Conservation (phyloP, 1,140 invertebrate species). For the Neodiprion virginianus region DNA sequence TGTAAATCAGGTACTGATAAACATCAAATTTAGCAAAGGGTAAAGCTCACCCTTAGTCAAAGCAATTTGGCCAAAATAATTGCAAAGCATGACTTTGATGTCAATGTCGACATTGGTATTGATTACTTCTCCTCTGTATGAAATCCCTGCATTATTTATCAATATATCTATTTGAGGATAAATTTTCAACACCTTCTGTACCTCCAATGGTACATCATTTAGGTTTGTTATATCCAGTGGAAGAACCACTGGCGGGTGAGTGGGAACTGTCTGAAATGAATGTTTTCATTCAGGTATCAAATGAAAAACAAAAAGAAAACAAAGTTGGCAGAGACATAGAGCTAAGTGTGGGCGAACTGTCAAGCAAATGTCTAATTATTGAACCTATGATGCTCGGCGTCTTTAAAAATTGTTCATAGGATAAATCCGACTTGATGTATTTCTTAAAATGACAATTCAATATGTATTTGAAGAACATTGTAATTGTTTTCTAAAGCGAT, state of each 20-base stretch:
- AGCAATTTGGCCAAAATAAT: constrained; percentile 92
- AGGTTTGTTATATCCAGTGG: constrained; percentile 81
- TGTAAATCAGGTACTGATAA: no score
- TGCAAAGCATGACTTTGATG: constrained; percentile 89
- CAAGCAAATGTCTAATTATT: no score
- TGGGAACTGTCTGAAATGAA: constrained; percentile 64
- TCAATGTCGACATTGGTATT: constrained; percentile 86
- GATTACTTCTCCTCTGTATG: constrained; percentile 78
- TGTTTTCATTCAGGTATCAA: constrained; percentile 1
- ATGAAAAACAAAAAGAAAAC: constrained; percentile 15
- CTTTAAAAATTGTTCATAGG: no score
- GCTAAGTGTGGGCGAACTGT: not conserved
- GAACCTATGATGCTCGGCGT: no score
- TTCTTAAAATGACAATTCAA: no score
- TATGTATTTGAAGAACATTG: no score
- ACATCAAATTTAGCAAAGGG: not conserved
- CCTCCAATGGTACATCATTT: constrained; percentile 67
- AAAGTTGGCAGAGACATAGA: constrained; percentile 10
- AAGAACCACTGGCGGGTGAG: constrained; percentile 77
- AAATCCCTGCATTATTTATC: constrained; percentile 93
- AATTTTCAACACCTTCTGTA: constrained; percentile 69
- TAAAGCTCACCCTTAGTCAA: constrained; percentile 83
- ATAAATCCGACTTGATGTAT: no score
- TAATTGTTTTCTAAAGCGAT: no score
- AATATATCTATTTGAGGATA: constrained; percentile 87